Percentiles rank a stretch among this genome's conserved stretches.
Evolutionary conservation across 2,113 vertebrate genomes (phyloP).

Genomic region (Seriola aureovittata): DNA sequence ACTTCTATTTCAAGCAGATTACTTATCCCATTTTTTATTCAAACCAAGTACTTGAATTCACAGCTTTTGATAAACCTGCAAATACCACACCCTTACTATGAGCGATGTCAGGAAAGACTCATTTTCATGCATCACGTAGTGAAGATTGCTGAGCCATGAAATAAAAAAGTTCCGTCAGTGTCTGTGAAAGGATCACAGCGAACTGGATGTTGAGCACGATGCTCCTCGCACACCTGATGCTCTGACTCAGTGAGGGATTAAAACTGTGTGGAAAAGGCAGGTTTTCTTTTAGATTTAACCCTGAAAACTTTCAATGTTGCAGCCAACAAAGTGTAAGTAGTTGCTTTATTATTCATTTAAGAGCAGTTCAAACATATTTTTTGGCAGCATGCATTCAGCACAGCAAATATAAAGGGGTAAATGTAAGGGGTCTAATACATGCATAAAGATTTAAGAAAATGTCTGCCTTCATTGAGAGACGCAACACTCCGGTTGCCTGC

Average conservation of each 20-base stretch:
- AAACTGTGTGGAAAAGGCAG: conserved; percentile 4
- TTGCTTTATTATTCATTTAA: background rate
- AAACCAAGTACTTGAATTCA: background rate
- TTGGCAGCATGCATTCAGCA: background rate
- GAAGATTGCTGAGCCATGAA: conserved; percentile 53
- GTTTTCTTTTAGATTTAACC: background rate
- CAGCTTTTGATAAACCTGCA: conserved; percentile 33
- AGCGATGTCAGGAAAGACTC: conserved; percentile 17
- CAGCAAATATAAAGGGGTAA: background rate
- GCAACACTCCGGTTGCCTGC: background rate
- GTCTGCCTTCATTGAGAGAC: background rate
- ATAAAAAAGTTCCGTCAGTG: conserved; percentile 41
- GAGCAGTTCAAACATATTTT: background rate
- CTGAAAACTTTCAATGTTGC: background rate
- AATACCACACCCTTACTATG: conserved; percentile 24
- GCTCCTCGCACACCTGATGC: conserved; percentile 38
- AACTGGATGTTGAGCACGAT: conserved; percentile 22
- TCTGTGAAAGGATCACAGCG: conserved; percentile 24
- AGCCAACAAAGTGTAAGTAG: background rate
- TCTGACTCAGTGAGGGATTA: conserved; percentile 16
- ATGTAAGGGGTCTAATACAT: background rate
- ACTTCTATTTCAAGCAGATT: conserved; percentile 1
- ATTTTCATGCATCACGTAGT: conserved; percentile 41
- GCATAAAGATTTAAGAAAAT: background rate
- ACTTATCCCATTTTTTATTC: conserved; percentile 36